Conservation (phyloP, 30 jellyfish, hydroid and myxozoan genomes). For the Rhopilema esculentum region DNA sequence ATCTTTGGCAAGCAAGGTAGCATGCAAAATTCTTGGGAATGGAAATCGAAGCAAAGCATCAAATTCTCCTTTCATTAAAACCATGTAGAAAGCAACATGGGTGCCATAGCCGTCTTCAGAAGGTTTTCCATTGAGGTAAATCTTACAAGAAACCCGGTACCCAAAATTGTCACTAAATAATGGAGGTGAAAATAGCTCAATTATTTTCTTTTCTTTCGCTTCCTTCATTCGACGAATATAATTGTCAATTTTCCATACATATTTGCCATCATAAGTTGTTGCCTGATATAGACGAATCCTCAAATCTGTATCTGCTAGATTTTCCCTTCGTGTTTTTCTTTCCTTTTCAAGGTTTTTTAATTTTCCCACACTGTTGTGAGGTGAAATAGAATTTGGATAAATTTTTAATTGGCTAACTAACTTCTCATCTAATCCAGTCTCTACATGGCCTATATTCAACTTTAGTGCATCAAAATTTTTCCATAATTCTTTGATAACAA, state of each 20-base stretch:
- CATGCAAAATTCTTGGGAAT: slow-evolving; percentile 60
- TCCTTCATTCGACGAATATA: slow-evolving; percentile 66
- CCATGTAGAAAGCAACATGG: slow-evolving; percentile 68
- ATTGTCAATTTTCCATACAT: slow-evolving; percentile 85
- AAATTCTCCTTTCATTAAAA: slow-evolving; percentile 69
- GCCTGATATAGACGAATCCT: slow-evolving; percentile 71
- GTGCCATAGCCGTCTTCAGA: slow-evolving; percentile 35
- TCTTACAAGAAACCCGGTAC: slow-evolving; percentile 62
- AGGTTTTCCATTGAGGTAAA: slow-evolving; percentile 70
- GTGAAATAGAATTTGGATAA: not conserved
- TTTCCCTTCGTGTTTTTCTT: slow-evolving; percentile 28
- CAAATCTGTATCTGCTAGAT: slow-evolving; percentile 57
- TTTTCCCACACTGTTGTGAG: slow-evolving; percentile 4
- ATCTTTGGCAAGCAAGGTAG: slow-evolving; percentile 44
- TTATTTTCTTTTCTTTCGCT: slow-evolving; percentile 57
- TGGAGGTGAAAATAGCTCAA: slow-evolving; percentile 86
- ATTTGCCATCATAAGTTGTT: slow-evolving; percentile 69
- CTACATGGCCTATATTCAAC: not conserved
- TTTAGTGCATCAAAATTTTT: not conserved
- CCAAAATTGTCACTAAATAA: slow-evolving; percentile 62
- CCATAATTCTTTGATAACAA: not conserved
- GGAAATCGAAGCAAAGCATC: slow-evolving; percentile 78
- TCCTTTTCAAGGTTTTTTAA: slow-evolving; percentile 53
- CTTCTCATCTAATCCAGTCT: not conserved
- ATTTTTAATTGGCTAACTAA: not conserved